Percentiles rank a stretch among this genome's conserved stretches.
These are phyloP conservation scores for Regulus satrapa DNA, from an alignment of 2,113 vertebrate genomes.

Conservation along the genomic window DNA sequence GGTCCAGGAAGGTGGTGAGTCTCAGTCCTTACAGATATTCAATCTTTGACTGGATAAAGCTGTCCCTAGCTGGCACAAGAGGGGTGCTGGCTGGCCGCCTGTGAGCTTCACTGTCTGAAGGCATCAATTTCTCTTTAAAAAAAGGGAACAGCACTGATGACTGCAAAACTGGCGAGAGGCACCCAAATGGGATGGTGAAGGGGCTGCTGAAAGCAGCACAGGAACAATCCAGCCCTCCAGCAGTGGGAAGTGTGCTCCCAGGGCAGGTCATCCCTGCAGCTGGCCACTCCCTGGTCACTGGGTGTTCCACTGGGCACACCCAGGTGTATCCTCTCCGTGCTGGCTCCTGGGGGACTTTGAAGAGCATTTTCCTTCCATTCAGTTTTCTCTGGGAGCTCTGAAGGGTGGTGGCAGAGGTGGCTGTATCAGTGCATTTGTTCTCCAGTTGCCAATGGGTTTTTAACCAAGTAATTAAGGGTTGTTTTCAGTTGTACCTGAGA, in stretches of 20 bases:
- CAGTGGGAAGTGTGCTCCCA: not conserved
- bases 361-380: not conserved
- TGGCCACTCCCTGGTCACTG: not conserved
- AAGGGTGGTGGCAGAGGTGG: not conserved
- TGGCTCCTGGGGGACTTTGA: not conserved
- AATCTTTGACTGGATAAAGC: not conserved
- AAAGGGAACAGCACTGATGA: not conserved
- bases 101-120: not conserved
- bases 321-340: not conserved
- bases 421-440: not conserved
- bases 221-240: not conserved
- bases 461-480: constrained; percentile 51
- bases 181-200: not conserved
- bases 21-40: not conserved
- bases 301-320: not conserved
- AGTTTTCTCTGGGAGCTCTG: not conserved
- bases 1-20: not conserved
- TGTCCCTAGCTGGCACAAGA: not conserved
- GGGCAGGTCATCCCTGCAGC: not conserved
- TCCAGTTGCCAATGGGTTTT: not conserved
- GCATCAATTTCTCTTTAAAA: not conserved
- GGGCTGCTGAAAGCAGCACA: not conserved
- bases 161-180: not conserved
- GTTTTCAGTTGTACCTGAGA: constrained; percentile 6
- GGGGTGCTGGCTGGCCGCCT: not conserved